These are phyloP conservation scores for Diphyllodes magnificus DNA, from an alignment of 2,113 vertebrate genomes.

Conservation along the genomic window DNA sequence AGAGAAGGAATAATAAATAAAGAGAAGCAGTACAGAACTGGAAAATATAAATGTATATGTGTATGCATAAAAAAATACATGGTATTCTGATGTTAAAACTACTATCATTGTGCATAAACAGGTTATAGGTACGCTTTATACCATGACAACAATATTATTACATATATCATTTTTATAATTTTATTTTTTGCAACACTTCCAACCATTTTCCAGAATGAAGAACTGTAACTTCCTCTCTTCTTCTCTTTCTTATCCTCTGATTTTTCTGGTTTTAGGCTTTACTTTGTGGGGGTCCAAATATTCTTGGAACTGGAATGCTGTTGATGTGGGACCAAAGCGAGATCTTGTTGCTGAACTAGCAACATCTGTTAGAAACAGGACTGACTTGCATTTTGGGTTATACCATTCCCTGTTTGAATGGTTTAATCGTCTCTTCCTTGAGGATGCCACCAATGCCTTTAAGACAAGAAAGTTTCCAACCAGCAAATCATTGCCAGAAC, in stretches of 20 bases:
- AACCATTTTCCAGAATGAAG: not conserved
- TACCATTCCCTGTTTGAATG: conserved; percentile 97
- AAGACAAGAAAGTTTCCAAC: conserved; percentile 78
- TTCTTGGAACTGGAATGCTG: conserved; percentile 96
- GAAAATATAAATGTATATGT: not conserved
- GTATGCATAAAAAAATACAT: not conserved
- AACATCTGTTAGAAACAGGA: conserved; percentile 72
- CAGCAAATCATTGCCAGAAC: conserved; percentile 85
- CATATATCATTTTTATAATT: not conserved
- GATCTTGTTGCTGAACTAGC: conserved; percentile 86
- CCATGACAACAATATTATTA: not conserved
- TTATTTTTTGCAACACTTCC: not conserved
- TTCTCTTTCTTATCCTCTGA: not conserved
- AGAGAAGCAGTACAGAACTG: not conserved
- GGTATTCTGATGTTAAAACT: not conserved
- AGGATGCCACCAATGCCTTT: conserved; percentile 76
- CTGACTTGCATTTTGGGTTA: conserved; percentile 83
- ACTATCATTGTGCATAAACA: not conserved
- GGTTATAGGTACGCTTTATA: not conserved
- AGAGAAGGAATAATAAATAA: not conserved
- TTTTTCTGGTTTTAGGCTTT: conserved; percentile 78
- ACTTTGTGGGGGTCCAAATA: conserved; percentile 91
- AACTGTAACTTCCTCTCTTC: not conserved
- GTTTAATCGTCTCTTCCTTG: conserved; percentile 88
- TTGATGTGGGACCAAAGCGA: conserved; percentile 83